Percentiles rank a stretch among this genome's conserved stretches.
phyloP scores from a whole-genome alignment of 2,113 vertebrate species.

The Rhodinocichla rosea region DNA sequence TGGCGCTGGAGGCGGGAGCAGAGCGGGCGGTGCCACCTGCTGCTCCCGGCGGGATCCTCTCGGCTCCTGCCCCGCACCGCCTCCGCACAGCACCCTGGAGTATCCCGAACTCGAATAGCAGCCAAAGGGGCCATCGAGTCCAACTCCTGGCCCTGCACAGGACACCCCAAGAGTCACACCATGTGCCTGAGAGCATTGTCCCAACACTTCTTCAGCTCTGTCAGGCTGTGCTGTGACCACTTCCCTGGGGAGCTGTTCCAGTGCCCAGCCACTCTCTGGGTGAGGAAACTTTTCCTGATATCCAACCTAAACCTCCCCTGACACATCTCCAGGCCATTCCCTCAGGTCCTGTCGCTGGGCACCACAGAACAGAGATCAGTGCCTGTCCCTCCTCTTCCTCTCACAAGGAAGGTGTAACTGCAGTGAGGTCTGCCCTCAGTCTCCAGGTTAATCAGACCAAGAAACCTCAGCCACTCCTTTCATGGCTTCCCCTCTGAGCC shows the following conservation, averaged over 20 bases:
- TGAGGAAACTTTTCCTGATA: neutral
- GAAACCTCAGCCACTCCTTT: neutral
- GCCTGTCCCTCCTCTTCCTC: neutral
- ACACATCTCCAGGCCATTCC: neutral
- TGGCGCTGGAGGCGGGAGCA: accelerated
- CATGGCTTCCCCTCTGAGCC: neutral
- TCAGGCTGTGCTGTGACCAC: neutral
- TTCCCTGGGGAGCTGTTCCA: neutral
- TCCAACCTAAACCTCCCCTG: accelerated
- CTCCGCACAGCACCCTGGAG: accelerated
- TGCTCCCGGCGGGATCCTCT: neutral
- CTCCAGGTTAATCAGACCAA: neutral
- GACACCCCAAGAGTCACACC: neutral
- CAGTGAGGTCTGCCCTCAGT: neutral
- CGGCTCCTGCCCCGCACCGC: neutral
- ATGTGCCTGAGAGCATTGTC: accelerated
- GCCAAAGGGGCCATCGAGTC: neutral
- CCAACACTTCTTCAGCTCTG: accelerated
- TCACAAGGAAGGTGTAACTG: accelerated
- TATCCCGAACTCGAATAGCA: accelerated
- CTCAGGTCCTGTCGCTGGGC: accelerated
- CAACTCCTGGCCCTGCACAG: neutral
- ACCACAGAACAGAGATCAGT: neutral
- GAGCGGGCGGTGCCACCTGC: neutral
- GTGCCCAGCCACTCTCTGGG: accelerated